Percentiles rank a stretch among this genome's conserved stretches.
Conservation (phyloP, 2,113 vertebrate genomes). For the Psettodes erumei region DNA sequence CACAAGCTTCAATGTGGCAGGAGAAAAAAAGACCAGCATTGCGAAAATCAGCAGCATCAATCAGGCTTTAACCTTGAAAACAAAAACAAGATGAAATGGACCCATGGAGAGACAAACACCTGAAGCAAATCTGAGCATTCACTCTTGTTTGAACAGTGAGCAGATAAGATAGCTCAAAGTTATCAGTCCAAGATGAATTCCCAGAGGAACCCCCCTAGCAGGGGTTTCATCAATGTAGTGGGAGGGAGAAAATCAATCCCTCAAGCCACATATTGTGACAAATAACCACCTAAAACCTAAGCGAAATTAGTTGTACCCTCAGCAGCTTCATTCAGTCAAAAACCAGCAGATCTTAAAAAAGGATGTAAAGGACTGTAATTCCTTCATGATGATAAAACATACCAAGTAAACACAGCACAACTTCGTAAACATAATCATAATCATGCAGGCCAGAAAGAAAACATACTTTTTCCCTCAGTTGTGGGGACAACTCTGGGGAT, state of each 20-base stretch:
- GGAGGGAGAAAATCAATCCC: conserved; percentile 73
- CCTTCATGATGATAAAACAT: conserved; percentile 23
- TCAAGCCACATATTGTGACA: conserved; percentile 69
- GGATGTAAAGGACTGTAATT: conserved; percentile 10
- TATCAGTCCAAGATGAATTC: conserved; percentile 80
- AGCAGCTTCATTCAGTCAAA: conserved; percentile 20
- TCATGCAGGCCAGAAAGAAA: conserved; percentile 54
- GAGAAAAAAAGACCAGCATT: conserved; percentile 37
- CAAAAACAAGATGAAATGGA: conserved; percentile 73
- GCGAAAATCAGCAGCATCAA: conserved; percentile 55
- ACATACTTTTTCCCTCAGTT: conserved; percentile 25
- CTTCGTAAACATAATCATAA: conserved; percentile 63
- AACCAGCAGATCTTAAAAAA: conserved; percentile 13
- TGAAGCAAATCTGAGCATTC: conserved; percentile 75
- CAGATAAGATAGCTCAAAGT: conserved; percentile 82
- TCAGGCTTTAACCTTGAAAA: conserved; percentile 78
- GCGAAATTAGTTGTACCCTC: conserved; percentile 50
- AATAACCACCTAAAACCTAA: conserved; percentile 67
- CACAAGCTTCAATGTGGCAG: conserved; percentile 11
- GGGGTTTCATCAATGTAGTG: conserved; percentile 74
- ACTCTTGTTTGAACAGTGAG: conserved; percentile 80
- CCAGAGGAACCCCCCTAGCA: conserved; percentile 64
- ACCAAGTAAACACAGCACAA: conserved; percentile 47
- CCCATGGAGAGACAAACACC: conserved; percentile 74
- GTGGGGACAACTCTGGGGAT: conserved; percentile 20